Base-by-base conservation (phyloP, 2,888 invertebrate species). In the Diploptera punctata region DNA sequence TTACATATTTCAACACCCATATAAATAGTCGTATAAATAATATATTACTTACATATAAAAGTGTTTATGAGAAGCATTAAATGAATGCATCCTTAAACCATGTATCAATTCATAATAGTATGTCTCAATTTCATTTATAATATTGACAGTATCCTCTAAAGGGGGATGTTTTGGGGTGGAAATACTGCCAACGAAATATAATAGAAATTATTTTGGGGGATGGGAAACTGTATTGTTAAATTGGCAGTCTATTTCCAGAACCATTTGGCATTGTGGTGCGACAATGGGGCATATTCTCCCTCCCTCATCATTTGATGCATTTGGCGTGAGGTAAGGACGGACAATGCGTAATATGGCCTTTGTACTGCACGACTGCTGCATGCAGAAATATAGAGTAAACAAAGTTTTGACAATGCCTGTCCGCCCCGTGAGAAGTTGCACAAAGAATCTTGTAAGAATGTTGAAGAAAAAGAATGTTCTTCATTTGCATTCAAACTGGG, bases 191-290 rank as follows among this genome's bases (percentile, higher is more conserved):
- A 18, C 19, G 18, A 19, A 19, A 52, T 18, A 52, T 52, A 52
- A 52, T 52, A 9, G 19, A 19, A 18, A 44, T 44, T 16, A 19
- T n/a, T n/a, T n/a, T n/a, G 10, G 44, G 21, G 21, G 26, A 38
- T 47, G 33, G 26, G n/a, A 33, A 29, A 21, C 33, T 33, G 52
- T 65, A 70, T 62, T 70, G 70, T 70, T 62, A 29, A 70, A 70
- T 70, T 70, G 70, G 65, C 62, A 70, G 70, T 70, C 70, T 70
- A 70, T 70, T 70, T 61, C 70, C 21, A 57, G 44, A 57, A 24
- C 70, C 61, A 70, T 70, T 70, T 60, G 47, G 33, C 60, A 57
- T 71, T 71, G 71, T 71, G 19, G 29, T 5, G 57, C 44, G 21
- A 71, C 71, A 71, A 71, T 71, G 61, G 29, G 38, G 33, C n/a